phyloP scores from a whole-genome alignment of 92 coral and sea anemone species.

The Galaxea fascicularis region DNA sequence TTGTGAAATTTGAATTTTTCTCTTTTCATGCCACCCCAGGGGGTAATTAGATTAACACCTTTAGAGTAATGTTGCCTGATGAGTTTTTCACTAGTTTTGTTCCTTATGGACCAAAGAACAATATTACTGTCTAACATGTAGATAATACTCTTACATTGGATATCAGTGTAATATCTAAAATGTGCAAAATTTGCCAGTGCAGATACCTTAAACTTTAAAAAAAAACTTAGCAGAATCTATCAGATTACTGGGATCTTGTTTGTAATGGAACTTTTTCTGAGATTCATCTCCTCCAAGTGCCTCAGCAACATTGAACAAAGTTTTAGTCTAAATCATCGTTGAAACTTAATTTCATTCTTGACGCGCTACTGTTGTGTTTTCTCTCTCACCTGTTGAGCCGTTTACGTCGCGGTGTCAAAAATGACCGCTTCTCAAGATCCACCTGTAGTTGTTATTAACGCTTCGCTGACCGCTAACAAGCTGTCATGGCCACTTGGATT shows the following conservation, averaged over 20 bases:
- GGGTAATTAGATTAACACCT: too few species aligned
- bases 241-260: too few species aligned
- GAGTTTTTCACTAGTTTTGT: neutral
- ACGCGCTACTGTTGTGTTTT: neutral
- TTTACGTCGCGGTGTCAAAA: neutral
- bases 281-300: too few species aligned
- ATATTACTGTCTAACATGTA: too few species aligned
- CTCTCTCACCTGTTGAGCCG: conserved; percentile 16
- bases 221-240: too few species aligned
- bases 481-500: conserved; percentile 25
- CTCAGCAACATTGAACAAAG: too few species aligned
- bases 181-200: too few species aligned
- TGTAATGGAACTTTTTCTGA: too few species aligned
- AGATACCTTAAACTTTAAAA: too few species aligned
- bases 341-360: neutral
- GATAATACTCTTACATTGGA: too few species aligned
- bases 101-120: neutral
- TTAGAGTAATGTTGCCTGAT: neutral
- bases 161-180: too few species aligned
- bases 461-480: conserved; percentile 23
- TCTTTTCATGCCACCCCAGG: neutral
- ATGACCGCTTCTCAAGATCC: neutral
- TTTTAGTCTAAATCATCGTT: too few species aligned
- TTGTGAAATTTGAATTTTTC: neutral
- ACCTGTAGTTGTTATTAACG: conserved; percentile 35